These are phyloP conservation scores for Drosophila asahinai DNA, from an alignment of 1,140 invertebrate genomes.

Conservation along the genomic window DNA sequence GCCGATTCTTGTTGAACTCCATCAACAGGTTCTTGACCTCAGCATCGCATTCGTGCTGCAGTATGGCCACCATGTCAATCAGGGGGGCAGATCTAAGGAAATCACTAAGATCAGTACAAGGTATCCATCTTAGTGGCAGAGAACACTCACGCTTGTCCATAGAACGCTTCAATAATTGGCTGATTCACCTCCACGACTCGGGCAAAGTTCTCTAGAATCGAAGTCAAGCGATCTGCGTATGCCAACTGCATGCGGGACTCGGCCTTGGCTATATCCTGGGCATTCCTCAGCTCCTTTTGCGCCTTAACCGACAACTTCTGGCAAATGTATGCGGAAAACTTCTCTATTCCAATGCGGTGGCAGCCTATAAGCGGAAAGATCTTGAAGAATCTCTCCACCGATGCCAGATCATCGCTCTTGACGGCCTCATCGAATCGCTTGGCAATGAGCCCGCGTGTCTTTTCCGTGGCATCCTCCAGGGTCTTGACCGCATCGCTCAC, in stretches of 20 bases:
- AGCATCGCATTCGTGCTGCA: conserved; percentile 95
- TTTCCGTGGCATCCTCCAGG: conserved; percentile 93
- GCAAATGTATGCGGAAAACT: conserved; percentile 96
- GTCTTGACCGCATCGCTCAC: conserved; percentile 88
- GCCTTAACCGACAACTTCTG: conserved; percentile 91
- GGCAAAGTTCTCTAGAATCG: conserved; percentile 96
- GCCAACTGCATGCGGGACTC: conserved; percentile 91
- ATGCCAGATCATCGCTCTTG: conserved; percentile 93
- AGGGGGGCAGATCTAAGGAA: conserved; percentile 88
- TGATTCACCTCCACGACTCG: conserved; percentile 95
- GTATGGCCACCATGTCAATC: conserved; percentile 89
- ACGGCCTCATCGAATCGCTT: conserved; percentile 97
- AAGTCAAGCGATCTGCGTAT: conserved; percentile 93
- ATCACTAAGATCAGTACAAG: neutral
- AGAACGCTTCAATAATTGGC: conserved; percentile 97
- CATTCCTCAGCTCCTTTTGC: conserved; percentile 90
- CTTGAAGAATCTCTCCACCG: conserved; percentile 99
- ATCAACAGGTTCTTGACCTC: conserved; percentile 90
- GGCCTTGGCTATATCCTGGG: conserved; percentile 87
- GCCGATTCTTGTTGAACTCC: conserved; percentile 92
- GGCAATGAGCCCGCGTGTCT: conserved; percentile 89
- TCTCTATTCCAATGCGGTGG: conserved; percentile 95
- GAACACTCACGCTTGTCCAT: conserved; percentile 87
- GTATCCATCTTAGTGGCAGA: too few relatives aligned
- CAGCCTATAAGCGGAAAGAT: conserved; percentile 98